Evolutionary conservation across 1,140 invertebrate genomes (phyloP).

Genomic region (Brachionus calyciflorus): DNA sequence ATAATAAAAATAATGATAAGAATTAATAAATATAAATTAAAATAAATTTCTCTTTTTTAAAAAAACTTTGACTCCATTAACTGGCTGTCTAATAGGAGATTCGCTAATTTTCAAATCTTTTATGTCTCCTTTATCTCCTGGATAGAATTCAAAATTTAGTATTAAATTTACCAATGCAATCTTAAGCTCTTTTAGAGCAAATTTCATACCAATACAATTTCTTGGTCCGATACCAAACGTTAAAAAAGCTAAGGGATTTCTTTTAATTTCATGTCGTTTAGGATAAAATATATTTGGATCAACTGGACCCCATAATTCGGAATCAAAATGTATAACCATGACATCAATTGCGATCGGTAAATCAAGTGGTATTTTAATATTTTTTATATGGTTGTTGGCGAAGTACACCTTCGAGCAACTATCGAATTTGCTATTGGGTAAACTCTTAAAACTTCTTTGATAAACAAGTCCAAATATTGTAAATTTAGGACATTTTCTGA

Average conservation of each 20-base stretch:
- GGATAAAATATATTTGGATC: slow-evolving; percentile 53
- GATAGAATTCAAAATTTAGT: slow-evolving; percentile 45
- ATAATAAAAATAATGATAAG: too few relatives aligned
- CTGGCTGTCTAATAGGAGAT: background rate
- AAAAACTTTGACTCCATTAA: slow-evolving; percentile 13
- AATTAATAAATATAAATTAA: background rate
- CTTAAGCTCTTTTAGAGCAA: slow-evolving; percentile 56
- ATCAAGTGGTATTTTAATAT: slow-evolving; percentile 54
- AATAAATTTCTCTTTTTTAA: slow-evolving; percentile 46
- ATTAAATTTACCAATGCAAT: slow-evolving; percentile 49
- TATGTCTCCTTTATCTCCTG: slow-evolving; percentile 25
- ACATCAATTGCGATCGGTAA: slow-evolving; percentile 55
- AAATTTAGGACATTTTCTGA: slow-evolving; percentile 6
- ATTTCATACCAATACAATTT: slow-evolving; percentile 58
- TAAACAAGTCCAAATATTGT: slow-evolving; percentile 23
- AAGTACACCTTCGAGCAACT: slow-evolving; percentile 51
- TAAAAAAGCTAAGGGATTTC: slow-evolving; percentile 52
- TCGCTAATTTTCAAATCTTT: slow-evolving; percentile 48
- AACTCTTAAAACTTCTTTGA: slow-evolving; percentile 25
- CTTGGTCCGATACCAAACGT: slow-evolving; percentile 59
- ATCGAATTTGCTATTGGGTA: slow-evolving; percentile 44
- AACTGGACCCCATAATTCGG: slow-evolving; percentile 54
- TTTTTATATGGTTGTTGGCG: slow-evolving; percentile 52
- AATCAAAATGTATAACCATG: slow-evolving; percentile 57
- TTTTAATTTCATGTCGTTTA: slow-evolving; percentile 52